Evolutionary conservation across 1,140 invertebrate genomes (phyloP).

Genomic region (Cataglyphis hispanica): DNA sequence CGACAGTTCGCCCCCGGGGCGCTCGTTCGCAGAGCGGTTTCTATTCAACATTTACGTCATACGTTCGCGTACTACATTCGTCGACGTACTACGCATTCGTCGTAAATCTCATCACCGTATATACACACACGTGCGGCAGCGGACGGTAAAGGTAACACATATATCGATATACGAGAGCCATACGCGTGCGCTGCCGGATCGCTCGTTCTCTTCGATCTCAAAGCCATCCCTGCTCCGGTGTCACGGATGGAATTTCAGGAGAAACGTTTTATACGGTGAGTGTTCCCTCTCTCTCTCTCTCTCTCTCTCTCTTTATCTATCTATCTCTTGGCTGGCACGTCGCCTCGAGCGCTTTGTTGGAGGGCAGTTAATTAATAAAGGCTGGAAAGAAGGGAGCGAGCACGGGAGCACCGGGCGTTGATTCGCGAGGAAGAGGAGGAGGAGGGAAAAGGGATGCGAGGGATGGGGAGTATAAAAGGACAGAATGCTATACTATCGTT

Average conservation of each 20-base stretch:
- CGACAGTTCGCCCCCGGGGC: not conserved
- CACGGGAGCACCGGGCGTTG: not conserved
- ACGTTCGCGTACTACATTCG: not conserved
- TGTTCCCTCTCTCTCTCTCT: constrained; percentile 2
- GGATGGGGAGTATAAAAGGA: constrained; percentile 61
- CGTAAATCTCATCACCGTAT: constrained; percentile 49
- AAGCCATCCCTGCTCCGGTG: constrained; percentile 60
- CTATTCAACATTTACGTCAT: constrained; percentile 64
- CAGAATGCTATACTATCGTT: constrained; percentile 68
- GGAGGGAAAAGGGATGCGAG: not conserved
- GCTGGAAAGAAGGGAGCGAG: constrained; percentile 58
- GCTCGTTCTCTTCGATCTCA: constrained; percentile 59
- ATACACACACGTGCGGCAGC: constrained; percentile 9
- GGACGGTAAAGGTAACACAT: not conserved
- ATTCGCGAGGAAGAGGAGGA: not conserved
- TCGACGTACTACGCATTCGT: constrained; percentile 36
- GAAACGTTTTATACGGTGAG: constrained; percentile 71
- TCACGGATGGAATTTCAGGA: constrained; percentile 67
- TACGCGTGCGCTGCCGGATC: constrained; percentile 46
- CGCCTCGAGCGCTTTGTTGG: constrained; percentile 69
- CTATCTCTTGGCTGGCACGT: constrained; percentile 69
- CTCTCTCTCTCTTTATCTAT: not conserved
- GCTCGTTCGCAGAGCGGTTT: constrained; percentile 9
- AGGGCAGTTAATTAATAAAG: constrained; percentile 77
- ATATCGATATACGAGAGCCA: constrained; percentile 31